Base-by-base conservation (phyloP, 2,888 invertebrate genomes). In the Idaea aversata region DNA sequence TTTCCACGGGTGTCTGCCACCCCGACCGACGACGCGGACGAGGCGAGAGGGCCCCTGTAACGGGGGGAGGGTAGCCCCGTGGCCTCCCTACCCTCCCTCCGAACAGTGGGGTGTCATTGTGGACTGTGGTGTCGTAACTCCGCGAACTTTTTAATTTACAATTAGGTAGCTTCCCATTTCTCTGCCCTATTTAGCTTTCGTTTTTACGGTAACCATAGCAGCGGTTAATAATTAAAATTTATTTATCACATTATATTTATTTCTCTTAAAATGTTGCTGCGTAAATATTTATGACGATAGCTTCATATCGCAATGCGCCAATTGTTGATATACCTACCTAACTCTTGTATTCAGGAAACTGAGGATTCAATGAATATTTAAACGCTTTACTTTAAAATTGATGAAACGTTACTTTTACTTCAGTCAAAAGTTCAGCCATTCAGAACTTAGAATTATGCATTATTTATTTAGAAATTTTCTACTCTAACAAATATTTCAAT, bases 61-160 rank as follows among this genome's bases (percentile, higher is more conserved):
- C 74, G 65, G 69, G 67, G 69, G 74, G 75, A 75, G 78, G 76
- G 78, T 74, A 73, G 71, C 63, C 61, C 47, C 59, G 64, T 38
- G 69, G 67, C 64, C 34, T 59, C 64, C 65, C 38, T 67, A 61
- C 72, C 72, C 77, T 73, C 78, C 85, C 80, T 80, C 78, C 74
- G 71, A 72, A 83, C 80, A 76, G 79, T 80, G 81, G 90, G 90
- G 91, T 89, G 92, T 91, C 91, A 90, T 88, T 92, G 91, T 91
- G 91, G 92, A 92, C 92, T 92, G 92, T 91, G 92, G 92, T 91
- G 91, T 92, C 90, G 92, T 93, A 92, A 92, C 92, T 93, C 88
- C 86, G 89, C 91, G 91, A 93, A 93, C 92, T 93, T 93, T 93
- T 93, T 93, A 93, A 93, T 93, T 93, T 93, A 93, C 92, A 92